phyloP scores from a whole-genome alignment of 2,888 invertebrate genomes.

The Drosophila eohydei region DNA sequence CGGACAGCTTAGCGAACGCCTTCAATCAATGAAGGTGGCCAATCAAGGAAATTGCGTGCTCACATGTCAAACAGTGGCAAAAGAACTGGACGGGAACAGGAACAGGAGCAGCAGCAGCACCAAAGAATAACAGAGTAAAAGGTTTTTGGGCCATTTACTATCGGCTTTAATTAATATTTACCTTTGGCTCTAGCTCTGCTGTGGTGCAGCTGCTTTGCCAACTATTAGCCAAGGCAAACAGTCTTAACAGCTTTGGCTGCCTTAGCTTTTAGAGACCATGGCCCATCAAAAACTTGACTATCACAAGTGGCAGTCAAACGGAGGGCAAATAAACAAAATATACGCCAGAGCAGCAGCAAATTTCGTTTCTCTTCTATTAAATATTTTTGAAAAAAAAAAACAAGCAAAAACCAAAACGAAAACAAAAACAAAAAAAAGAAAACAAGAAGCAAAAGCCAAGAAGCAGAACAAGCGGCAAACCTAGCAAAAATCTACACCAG shows the following conservation, averaged over 20 bases:
- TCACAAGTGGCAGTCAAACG: constrained; percentile 58
- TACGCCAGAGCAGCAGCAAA: constrained; percentile 52
- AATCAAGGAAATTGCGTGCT: constrained; percentile 81
- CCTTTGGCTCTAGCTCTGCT: constrained; percentile 41
- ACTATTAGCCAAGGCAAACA: constrained; percentile 77
- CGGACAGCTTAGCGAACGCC: constrained; percentile 62
- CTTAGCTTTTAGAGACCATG: constrained; percentile 62
- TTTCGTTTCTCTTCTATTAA: constrained; percentile 62
- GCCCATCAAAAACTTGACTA: constrained; percentile 58
- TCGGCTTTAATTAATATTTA: constrained; percentile 82
- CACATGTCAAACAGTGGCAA: constrained; percentile 71
- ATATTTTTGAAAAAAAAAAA: constrained; percentile 54
- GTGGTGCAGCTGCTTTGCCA: constrained; percentile 34
- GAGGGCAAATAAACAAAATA: constrained; percentile 78
- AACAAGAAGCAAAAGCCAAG: constrained; percentile 40
- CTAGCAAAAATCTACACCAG: constrained; percentile 78
- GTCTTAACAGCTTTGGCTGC: constrained; percentile 76
- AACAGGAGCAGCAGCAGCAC: background rate
- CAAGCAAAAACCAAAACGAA: constrained; percentile 23
- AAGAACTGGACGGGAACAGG: constrained; percentile 4
- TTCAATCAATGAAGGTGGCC: constrained; percentile 73
- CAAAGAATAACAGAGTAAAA: constrained; percentile 55
- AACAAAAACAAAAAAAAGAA: constrained; percentile 21
- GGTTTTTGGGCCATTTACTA: constrained; percentile 80
- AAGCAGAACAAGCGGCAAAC: constrained; percentile 66